Evolutionary conservation across 92 coral and sea anemone species (phyloP), one percentile per base, ranked within the genome.

Genomic region (Phymanthus crucifer): DNA sequence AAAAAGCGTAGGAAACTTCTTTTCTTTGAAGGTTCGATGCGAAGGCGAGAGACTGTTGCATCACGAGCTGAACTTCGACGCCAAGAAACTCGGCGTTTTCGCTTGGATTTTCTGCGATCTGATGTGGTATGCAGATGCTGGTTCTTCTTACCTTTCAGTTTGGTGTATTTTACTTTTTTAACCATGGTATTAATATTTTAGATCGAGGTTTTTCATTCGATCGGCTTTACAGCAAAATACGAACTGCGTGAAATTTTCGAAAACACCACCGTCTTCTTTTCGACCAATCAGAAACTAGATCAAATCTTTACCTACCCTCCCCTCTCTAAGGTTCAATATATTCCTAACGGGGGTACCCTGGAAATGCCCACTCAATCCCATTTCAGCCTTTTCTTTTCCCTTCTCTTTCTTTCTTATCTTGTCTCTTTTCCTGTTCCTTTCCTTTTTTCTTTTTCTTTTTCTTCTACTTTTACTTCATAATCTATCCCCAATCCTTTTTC

Each of bases 91-190:
- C 83, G 52, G 31, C 75, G 37, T 32, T 50, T 81, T 11, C 70
- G 56, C 66, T 56, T 86, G 73, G 68, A 69, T 70, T 81, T 86
- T 65, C 78, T 70, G 40, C 84, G 78, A 45, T 68, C 34, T 43
- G 89, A 57, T 58, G 92, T 83, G n/a, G 77, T 81, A 68, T 84
- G 86, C n/a, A 88, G 75, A 40, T 80, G 83, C 92, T 89, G 84
- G 67, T 80, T 58, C 71, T 88, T 84, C 80, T 88, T 88, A 17
- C 89, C 92, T 56, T 47, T 66, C 58, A 69, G 61, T 46, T 88
- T 83, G 14, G 88, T 68, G 72, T 72, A 71, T 43, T 48, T 76
- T 38, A 74, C 79, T 56, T 65, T 82, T 34, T 50, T 73, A 13
- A 32, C 47, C 86, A 82, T 82, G 19, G 21, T 37, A 35, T 21